Conservation (phyloP, 2,888 invertebrate genomes). For the Euphydryas editha region DNA sequence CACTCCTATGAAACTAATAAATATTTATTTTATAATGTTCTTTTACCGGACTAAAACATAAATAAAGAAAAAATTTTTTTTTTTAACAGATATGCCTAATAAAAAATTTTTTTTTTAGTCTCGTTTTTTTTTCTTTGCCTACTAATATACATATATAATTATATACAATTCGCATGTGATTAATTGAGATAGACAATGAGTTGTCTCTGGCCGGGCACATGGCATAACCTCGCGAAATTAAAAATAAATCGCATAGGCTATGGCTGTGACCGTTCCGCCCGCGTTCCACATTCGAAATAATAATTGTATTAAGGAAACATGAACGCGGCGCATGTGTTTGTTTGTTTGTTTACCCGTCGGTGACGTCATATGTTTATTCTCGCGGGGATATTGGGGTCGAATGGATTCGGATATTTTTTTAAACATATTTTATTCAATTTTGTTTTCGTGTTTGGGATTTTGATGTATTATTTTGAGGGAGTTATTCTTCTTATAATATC, state of each 20-base stretch:
- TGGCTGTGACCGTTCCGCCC: slow-evolving; percentile 59
- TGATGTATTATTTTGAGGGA: neutral
- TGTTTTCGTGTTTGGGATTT: neutral
- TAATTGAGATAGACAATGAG: slow-evolving; percentile 55
- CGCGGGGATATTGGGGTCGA: slow-evolving; percentile 63
- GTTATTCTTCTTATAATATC: too few species aligned
- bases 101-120: neutral
- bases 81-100: too few species aligned
- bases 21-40: slow-evolving; percentile 4
- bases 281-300: slow-evolving; percentile 82
- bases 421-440: neutral
- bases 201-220: slow-evolving; percentile 27
- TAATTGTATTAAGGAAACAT: slow-evolving; percentile 84
- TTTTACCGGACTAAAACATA: neutral
- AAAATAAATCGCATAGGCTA: slow-evolving; percentile 56
- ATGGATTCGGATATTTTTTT: slow-evolving; percentile 34
- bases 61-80: neutral
- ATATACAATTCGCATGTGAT: slow-evolving; percentile 46
- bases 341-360: slow-evolving; percentile 84
- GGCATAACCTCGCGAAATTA: slow-evolving; percentile 50
- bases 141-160: too few species aligned
- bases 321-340: slow-evolving; percentile 84
- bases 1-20: neutral
- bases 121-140: slow-evolving; percentile 8
- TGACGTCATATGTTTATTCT: slow-evolving; percentile 85